phyloP scores from a whole-genome alignment of 2,113 vertebrate species.

The Pterocles orientalis region DNA sequence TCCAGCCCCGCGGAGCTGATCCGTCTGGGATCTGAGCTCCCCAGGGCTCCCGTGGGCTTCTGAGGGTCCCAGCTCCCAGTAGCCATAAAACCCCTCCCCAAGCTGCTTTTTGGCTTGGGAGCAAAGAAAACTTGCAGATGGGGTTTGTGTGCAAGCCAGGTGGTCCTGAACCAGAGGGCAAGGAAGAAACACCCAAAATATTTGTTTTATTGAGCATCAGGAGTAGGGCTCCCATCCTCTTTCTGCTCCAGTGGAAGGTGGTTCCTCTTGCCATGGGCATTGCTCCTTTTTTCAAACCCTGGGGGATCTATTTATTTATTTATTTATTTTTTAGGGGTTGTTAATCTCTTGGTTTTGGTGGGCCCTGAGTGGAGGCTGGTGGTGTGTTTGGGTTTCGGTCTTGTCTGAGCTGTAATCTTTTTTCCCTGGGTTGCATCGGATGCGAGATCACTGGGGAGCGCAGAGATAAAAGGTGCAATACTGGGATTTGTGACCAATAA shows the following conservation, averaged over 20 bases:
- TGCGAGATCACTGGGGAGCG: not conserved
- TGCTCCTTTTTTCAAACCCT: not conserved
- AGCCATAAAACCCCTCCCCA: not conserved
- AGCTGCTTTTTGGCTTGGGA: not conserved
- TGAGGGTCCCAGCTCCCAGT: not conserved
- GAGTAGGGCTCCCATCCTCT: not conserved
- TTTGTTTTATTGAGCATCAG: no score
- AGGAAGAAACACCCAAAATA: not conserved
- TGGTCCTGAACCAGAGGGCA: not conserved
- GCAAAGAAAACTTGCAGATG: not conserved
- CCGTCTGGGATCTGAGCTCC: not conserved
- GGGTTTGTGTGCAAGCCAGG: not conserved
- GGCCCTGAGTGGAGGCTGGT: no score
- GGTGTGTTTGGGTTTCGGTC: not conserved
- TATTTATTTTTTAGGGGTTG: not conserved
- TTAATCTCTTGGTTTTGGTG: not conserved
- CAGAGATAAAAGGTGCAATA: not conserved
- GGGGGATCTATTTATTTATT: no score
- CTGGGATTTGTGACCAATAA: not conserved
- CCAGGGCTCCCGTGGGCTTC: not conserved
- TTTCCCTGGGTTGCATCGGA: not conserved
- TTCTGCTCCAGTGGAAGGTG: not conserved
- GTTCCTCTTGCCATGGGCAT: rapidly evolving
- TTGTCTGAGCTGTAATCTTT: not conserved
- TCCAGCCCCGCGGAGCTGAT: not conserved